Evolutionary conservation across 2,113 vertebrate genomes (phyloP), one percentile per base, ranked within the genome.

Genomic region (Rhineura floridana): DNA sequence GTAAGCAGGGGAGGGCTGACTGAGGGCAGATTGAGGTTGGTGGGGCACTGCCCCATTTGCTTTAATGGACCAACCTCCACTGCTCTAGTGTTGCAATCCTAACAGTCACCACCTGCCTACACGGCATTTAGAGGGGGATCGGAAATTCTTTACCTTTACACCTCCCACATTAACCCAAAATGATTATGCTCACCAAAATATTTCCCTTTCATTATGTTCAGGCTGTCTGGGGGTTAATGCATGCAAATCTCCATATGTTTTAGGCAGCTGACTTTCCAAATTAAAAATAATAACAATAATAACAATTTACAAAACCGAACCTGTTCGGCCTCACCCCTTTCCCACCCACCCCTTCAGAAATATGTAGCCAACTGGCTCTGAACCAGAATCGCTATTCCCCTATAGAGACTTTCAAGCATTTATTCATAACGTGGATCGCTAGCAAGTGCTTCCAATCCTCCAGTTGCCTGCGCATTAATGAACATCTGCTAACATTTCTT

Each of bases 401-500:
- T 30, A 75, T 69, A 89, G 93, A 91, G 89, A 88, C 28, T 72
- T 93, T 92, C 85, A 90, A 93, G 91, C 88, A 90, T 90, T 93
- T 94, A 93, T 94, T 95, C 93, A 30, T 83, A 94, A 94, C 93
- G 82, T 72, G 90, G 88, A 25, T 79, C 92, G 85, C 70, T 63
- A 59, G 95, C 93, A 94, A 96, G 93, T 75, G 89, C 88, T 89
- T 95, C 84, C 83, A 90, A 67, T 92, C 94, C 93, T 95, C 95
- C 76, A 21, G 90, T 93, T 93, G 84, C 86, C 91, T 25, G 0
- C 82, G 88, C 70, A 25, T 93, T 97, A 97, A 96, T 55, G 93
- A 97, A 96, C 97, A 97, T 95, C 95, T 97, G 96, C 91, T 92
- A 85, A 86, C 83, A 88, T 91, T 90, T 94, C 94, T 93, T 89